Evolutionary conservation across 1,140 invertebrate species (phyloP).

Genomic region (Onthophagus taurus): DNA sequence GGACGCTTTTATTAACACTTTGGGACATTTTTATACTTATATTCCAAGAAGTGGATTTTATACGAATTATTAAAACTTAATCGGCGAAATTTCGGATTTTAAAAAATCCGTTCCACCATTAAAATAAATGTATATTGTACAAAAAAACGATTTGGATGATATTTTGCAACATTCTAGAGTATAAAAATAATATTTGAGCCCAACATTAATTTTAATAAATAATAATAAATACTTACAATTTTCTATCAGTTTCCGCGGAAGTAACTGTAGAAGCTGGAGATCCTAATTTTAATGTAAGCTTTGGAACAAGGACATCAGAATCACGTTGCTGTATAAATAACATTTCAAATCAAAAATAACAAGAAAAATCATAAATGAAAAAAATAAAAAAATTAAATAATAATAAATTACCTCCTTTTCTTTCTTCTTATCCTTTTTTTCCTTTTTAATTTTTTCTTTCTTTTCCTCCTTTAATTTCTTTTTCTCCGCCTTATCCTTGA

Average conservation of each 20-base stretch:
- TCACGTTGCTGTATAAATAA: conserved; percentile 32
- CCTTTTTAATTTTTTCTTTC: conserved; percentile 49
- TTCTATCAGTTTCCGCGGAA: conserved; percentile 55
- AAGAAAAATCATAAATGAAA: conserved; percentile 18
- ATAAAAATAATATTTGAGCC: too few relatives aligned
- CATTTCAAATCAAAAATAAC: conserved; percentile 12
- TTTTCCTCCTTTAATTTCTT: conserved; percentile 47
- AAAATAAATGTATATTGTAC: too few relatives aligned
- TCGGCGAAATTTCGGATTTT: too few relatives aligned
- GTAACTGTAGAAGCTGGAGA: conserved; percentile 55
- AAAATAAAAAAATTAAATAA: conserved; percentile 14
- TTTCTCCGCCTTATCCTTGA: conserved; percentile 47
- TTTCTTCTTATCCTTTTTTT: conserved; percentile 50
- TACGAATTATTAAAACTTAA: too few relatives aligned
- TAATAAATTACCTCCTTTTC: conserved; percentile 42
- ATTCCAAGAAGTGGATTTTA: too few relatives aligned
- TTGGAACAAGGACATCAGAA: conserved; percentile 51
- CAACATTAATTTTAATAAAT: too few relatives aligned
- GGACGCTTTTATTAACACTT: too few relatives aligned
- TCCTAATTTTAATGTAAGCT: conserved; percentile 69
- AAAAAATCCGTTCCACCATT: too few relatives aligned
- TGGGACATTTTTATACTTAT: too few relatives aligned
- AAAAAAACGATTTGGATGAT: too few relatives aligned
- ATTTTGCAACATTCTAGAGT: too few relatives aligned
- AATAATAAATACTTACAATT: conserved; percentile 53